Evolutionary conservation across 2,888 invertebrate genomes (phyloP), one percentile per base, ranked within the genome.

Genomic region (Corbicula japonica): DNA sequence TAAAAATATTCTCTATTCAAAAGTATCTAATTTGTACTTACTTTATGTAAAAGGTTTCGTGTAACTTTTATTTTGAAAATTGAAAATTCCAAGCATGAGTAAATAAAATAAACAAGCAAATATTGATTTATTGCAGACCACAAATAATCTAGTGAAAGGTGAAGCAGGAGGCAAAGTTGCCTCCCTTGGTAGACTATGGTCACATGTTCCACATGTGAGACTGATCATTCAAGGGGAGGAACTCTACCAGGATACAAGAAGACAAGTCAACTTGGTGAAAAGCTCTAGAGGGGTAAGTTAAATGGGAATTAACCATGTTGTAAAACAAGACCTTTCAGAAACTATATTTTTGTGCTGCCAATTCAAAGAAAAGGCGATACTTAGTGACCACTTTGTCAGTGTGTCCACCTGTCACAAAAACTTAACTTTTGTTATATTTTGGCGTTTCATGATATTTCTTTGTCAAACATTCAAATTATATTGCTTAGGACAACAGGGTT

Each of bases 141-240:
- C 87, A 12, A 91, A 91, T 76, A 90, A 89, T 63, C 65, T 89
- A 28, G 86, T 87, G 0, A 62, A 46, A n/a, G 83, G 81, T 18
- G 80, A 84, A 26, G 82, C 80, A 1, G 82, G 80, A 6, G 32
- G 65, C 32, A 79, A 91, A 1, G 93, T 94, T 77, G 95, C 96
- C 1, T 95, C 95, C 60, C 94, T 97, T 62, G 97, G 97, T 60
- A 96, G 95, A 92, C 96, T 95, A 91, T 97, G 97, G 97, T 94
- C 95, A 72, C 94, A 95, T 84, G 95, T 96, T 74, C 97, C 97
- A 2, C 89, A 91, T 70, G 87, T 85, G 6, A 75, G 91, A 18
- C 15, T 90, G 30, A 30, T 84, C 21, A 70, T 90, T 26, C 50
- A 34, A 2, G 46, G 44, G 18, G 28, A 52, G 12, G 65, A 76